Evolutionary conservation across 2,797 vertebrate species (phyloP).

Genomic region (Enteromius trimaculatus): DNA sequence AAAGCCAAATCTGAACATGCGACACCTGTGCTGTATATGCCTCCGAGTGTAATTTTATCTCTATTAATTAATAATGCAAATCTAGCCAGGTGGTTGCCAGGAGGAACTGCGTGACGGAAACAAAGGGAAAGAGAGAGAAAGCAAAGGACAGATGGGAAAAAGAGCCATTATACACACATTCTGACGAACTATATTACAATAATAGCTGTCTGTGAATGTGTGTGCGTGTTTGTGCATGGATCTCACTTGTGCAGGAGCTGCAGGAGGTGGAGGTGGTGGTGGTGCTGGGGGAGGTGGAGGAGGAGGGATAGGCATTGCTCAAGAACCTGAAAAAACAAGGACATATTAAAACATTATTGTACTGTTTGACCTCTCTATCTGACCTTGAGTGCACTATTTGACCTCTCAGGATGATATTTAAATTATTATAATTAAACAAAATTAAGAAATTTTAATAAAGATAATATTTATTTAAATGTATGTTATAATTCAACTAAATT

Average conservation of each 20-base stretch:
- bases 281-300: constrained; percentile 69
- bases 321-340: constrained; percentile 64
- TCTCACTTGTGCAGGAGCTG: constrained; percentile 70
- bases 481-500: neutral
- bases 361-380: neutral
- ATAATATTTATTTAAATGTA: neutral
- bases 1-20: constrained; percentile 65
- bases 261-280: constrained; percentile 67
- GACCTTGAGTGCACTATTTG: neutral
- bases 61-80: constrained; percentile 80
- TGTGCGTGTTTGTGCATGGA: neutral
- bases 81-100: constrained; percentile 66
- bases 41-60: constrained; percentile 62
- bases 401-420: neutral
- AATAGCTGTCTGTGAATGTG: neutral
- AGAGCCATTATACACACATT: neutral
- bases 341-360: neutral
- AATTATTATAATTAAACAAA: neutral
- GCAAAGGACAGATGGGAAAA: neutral
- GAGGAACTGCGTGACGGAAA: constrained; percentile 40
- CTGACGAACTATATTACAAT: neutral
- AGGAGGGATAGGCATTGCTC: constrained; percentile 72
- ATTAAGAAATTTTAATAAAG: neutral
- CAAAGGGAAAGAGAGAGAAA: constrained; percentile 6
- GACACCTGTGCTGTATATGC: constrained; percentile 68